These are phyloP conservation scores for Peromyscus eremicus DNA, from an alignment of 2,797 vertebrate species.

Conservation along the genomic window DNA sequence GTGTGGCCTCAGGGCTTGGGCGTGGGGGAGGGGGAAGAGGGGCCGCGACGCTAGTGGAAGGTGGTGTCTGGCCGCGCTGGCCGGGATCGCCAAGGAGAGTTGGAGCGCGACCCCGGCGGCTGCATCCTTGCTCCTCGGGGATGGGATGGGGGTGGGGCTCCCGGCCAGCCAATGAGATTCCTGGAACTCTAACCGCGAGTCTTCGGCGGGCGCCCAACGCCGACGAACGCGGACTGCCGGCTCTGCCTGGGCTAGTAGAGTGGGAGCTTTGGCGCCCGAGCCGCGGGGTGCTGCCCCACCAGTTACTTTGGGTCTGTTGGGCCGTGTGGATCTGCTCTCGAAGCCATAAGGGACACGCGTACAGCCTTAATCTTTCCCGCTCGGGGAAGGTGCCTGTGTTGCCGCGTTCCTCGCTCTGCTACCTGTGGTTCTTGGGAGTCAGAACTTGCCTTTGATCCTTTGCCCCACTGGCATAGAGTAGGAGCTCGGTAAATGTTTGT, in stretches of 20 bases:
- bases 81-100: not conserved
- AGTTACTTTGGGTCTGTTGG: not conserved
- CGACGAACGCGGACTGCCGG: accelerated
- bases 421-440: not conserved
- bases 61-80: not conserved
- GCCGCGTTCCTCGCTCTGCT: not conserved
- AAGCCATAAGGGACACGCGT: not conserved
- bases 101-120: not conserved
- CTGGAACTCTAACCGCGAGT: not conserved
- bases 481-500: conserved; percentile 67
- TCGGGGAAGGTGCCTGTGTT: not conserved
- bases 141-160: conserved; percentile 8
- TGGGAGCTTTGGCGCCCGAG: not conserved
- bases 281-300: not conserved
- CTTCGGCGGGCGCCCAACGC: not conserved
- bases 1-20: not conserved
- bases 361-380: not conserved
- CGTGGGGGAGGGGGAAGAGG: not conserved
- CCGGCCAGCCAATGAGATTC: not conserved
- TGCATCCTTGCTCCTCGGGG: not conserved
- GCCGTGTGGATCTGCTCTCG: not conserved
- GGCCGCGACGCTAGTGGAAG: not conserved
- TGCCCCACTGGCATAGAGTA: conserved; percentile 37
- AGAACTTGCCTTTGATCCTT: conserved; percentile 60
- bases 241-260: not conserved